Evolutionary conservation across 2,888 invertebrate genomes (phyloP), one percentile per base, ranked within the genome.

Genomic region (Calliopum simillimum): DNA sequence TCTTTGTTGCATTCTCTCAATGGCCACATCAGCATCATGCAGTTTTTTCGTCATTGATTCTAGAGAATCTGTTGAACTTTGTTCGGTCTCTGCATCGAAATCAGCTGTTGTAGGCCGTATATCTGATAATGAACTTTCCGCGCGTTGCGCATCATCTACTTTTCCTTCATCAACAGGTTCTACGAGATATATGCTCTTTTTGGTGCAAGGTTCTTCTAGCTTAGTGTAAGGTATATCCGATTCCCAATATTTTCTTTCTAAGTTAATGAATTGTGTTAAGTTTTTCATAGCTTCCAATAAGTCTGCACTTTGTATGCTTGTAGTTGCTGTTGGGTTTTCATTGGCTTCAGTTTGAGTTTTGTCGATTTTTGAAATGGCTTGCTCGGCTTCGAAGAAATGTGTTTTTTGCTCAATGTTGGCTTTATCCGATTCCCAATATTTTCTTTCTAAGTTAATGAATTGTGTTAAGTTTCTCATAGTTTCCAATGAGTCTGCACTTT

Each of bases 1-100:
- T 4, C 80, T 74, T 3, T 78, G 76, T 14, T 82, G 77, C 81
- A 84, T 82, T 71, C 79, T 79, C 59, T 80, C 79, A 58, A 82
- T 76, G 2, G 78, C 71, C 19, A 78, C 74, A 47, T 84, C 84
- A 23, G 83, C 74, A 69, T 80, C 79, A 6, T 74, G 76, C 23
- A 83, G 65, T 46, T 82, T 83, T 0, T 76, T 76, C 0, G 81
- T 76, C 58, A 80, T 77, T 19, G 76, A 76, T 41, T 80, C 78
- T 3, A 82, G 69, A 6, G 77, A 75, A 61, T 82, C 79, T 19
- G 77, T 67, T 0, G 74, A 58, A 41, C 69, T 69, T 19, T 63
- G 41, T 23, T 72, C 68, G 21, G 58, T 21, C 13, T 33, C 25
- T n/a, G 13, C 21, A 21, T 23, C 23, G 11, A 25, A 21, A 4